phyloP scores from a whole-genome alignment of 2,888 invertebrate species.

The Platycheirus albimanus region DNA sequence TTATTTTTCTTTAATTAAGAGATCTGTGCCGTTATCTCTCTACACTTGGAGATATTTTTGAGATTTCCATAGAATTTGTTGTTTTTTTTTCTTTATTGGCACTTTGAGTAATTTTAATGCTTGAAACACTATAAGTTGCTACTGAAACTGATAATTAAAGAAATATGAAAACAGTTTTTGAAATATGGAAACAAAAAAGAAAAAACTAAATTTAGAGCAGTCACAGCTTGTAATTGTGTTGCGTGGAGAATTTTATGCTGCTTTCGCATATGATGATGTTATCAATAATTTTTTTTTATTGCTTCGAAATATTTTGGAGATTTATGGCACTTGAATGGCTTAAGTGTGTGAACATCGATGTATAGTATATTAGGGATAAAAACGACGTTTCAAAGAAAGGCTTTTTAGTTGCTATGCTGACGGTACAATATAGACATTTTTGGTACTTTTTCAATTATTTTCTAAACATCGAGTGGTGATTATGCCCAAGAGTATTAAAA shows the following conservation, averaged over 20 bases:
- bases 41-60: background rate
- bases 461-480: too few relatives aligned
- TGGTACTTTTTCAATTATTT: too few relatives aligned
- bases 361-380: too few relatives aligned
- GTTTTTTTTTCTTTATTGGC: slow-evolving; percentile 6
- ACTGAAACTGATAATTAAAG: too few relatives aligned
- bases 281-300: background rate
- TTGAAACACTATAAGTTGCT: background rate
- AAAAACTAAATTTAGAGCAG: background rate
- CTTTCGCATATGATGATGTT: background rate
- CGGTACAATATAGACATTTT: too few relatives aligned
- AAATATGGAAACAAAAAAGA: background rate
- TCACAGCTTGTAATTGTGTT: background rate
- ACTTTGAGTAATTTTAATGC: background rate
- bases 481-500: too few relatives aligned
- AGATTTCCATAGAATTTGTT: background rate
- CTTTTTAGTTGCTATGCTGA: too few relatives aligned
- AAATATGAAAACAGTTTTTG: too few relatives aligned
- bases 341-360: too few relatives aligned
- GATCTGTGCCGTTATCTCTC: slow-evolving; percentile 13
- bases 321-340: too few relatives aligned
- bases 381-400: too few relatives aligned
- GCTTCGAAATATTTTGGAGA: too few relatives aligned
- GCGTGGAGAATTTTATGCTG: background rate
- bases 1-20: slow-evolving; percentile 10